Conservation (phyloP, 1,140 invertebrate species). For the Bradynema listronoti region DNA sequence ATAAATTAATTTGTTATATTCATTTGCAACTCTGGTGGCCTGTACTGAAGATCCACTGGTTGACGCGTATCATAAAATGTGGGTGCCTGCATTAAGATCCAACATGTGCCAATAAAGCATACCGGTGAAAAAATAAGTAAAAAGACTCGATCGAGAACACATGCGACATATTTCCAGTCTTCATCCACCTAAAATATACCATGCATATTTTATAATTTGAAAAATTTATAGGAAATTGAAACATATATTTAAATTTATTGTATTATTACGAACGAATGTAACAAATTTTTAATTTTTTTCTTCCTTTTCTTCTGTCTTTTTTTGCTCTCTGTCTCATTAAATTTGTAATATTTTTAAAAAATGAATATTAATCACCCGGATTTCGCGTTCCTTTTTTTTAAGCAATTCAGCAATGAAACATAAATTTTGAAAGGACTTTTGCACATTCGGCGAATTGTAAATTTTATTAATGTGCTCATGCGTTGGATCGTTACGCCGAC, state of each 20-base stretch:
- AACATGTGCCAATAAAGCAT: conserved; percentile 64
- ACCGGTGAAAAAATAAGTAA: conserved; percentile 91
- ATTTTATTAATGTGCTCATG: conserved; percentile 20
- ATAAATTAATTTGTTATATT: neutral
- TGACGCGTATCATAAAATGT: conserved; percentile 79
- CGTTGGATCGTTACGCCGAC: neutral
- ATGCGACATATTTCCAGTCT: conserved; percentile 97
- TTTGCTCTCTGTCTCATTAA: too few species aligned
- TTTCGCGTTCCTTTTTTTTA: conserved; percentile 57
- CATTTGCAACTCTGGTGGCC: conserved; percentile 35
- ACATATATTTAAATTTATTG: neutral
- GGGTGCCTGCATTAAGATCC: conserved; percentile 88
- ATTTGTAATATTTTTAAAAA: conserved; percentile 7
- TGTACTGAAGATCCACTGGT: conserved; percentile 51
- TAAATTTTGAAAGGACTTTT: conserved; percentile 57
- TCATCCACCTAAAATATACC: conserved; percentile 53
- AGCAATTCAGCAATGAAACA: conserved; percentile 57
- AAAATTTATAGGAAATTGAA: neutral
- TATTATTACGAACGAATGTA: neutral
- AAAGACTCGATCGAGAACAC: conserved; percentile 95
- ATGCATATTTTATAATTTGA: too few species aligned
- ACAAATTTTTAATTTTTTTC: too few species aligned
- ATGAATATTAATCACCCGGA: conserved; percentile 41
- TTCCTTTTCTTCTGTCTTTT: too few species aligned
- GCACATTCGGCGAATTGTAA: conserved; percentile 55